Percentiles rank a stretch among this genome's conserved stretches.
phyloP scores from a whole-genome alignment of 2,888 invertebrate genomes.

The Agapetus fuscipes region DNA sequence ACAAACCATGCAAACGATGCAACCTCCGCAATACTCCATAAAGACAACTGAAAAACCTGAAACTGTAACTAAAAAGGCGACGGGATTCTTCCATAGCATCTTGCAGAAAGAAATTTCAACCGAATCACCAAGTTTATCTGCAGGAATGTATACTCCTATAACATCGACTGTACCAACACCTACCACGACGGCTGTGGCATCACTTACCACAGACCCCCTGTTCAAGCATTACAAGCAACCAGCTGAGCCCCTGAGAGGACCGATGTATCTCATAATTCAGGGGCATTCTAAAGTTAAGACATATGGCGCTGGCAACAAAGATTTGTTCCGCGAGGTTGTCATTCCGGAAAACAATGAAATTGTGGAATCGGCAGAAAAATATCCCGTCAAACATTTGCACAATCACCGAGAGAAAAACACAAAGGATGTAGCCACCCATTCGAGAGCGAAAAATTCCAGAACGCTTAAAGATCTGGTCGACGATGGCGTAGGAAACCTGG shows the following conservation, averaged over 20 bases:
- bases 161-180: constrained; percentile 34
- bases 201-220: constrained; percentile 49
- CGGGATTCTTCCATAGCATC: constrained; percentile 16
- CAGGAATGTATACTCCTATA: constrained; percentile 18
- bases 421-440: constrained; percentile 24
- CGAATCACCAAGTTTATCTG: constrained; percentile 20
- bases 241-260: constrained; percentile 48
- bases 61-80: constrained; percentile 11
- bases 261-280: constrained; percentile 71
- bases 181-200: constrained; percentile 39
- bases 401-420: constrained; percentile 29
- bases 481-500: constrained; percentile 40
- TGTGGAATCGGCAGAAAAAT: constrained; percentile 39
- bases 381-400: constrained; percentile 50
- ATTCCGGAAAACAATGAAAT: constrained; percentile 46
- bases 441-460: constrained; percentile 31
- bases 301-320: constrained; percentile 54
- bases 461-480: constrained; percentile 36
- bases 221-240: constrained; percentile 55
- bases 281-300: constrained; percentile 81
- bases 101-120: constrained; percentile 22
- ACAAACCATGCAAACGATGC: constrained; percentile 52
- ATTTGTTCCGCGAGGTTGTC: constrained; percentile 32
- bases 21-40: constrained; percentile 40
- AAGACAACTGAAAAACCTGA: constrained; percentile 11